Evolutionary conservation across 2,888 invertebrate species (phyloP), one percentile per base, ranked within the genome.

Genomic region (Fabriciana adippe): DNA sequence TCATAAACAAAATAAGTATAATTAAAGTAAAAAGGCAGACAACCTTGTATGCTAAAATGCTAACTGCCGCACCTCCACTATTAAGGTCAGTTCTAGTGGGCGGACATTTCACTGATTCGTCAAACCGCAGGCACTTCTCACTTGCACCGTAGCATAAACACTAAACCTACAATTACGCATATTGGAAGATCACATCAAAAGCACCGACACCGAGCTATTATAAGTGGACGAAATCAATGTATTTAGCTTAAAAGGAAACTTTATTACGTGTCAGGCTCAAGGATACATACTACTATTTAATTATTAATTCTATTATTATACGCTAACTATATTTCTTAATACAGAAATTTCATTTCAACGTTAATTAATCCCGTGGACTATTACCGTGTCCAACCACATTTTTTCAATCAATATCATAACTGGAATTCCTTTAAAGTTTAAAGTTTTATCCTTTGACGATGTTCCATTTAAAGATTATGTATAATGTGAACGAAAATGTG

Each of bases 161-260:
- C 81, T 85, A 85, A 92, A 90, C 92, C 90, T 83, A 89, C 92
- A 92, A 92, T 92, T 92, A 92, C 89, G 89, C 86, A 87, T 91
- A 92, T 92, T 92, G 91, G 87, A 84, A 80, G 86, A 83, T 79
- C 82, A 80, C 85, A 87, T 92, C 90, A 92, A 92, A 91, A 82
- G 83, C 77, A 68, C 85, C 83, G 86, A 78, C 85, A 74, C 74
- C 68, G 71, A 75, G 82, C 83, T 81, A 87, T 88, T 86, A 89
- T 84, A 79, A 79, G 80, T 78, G 84, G 84, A 84, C 83, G 78
- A 83, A 88, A 90, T 89, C 86, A 87, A 87, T 87, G 87, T 77
- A 78, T 87, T 85, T 83, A 83, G 83, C 76, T 77, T 71, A 74
- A 71, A 73, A 74, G 71, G 67, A 72, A 73, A 67, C 71, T 72